Conservation (phyloP, 2,888 invertebrate genomes). For the Apantesis nais region DNA sequence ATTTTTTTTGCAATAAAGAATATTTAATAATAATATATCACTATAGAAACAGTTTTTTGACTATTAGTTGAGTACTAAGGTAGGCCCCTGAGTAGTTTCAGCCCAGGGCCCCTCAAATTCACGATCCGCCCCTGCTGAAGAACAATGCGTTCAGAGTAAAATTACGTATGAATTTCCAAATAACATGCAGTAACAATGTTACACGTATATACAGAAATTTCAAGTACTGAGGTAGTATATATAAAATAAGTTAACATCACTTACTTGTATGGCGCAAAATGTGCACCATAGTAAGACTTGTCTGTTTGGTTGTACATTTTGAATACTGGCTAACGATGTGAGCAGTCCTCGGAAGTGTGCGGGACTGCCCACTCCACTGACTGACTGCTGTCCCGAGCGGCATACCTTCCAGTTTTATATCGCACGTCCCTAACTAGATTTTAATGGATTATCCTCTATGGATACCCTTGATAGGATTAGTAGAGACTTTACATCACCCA, state of each 20-base stretch:
- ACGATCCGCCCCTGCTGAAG: too few species aligned
- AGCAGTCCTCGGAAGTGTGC: constrained; percentile 82
- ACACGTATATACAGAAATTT: not conserved
- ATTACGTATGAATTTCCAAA: not conserved
- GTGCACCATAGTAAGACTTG: constrained; percentile 67
- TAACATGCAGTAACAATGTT: not conserved
- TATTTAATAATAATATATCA: too few species aligned
- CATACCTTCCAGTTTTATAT: constrained; percentile 67
- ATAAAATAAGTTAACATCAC: constrained; percentile 17
- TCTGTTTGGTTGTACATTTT: constrained; percentile 75
- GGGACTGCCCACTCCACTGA: constrained; percentile 72
- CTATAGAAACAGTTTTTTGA: too few species aligned
- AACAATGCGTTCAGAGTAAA: too few species aligned
- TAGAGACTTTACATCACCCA: constrained; percentile 62
- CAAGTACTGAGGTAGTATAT: not conserved
- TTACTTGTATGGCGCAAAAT: constrained; percentile 78
- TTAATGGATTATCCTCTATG: constrained; percentile 70
- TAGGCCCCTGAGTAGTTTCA: too few species aligned
- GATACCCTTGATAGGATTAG: constrained; percentile 79
- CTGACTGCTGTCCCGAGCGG: constrained; percentile 71
- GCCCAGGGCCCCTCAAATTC: too few species aligned
- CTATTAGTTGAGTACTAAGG: too few species aligned
- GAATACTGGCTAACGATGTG: constrained; percentile 53
- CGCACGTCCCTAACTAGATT: constrained; percentile 71
- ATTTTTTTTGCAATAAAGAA: too few species aligned